A percentile compares a stretch with the other conserved stretches of the same genome.
Evolutionary conservation across 2,797 vertebrate genomes (phyloP).

Genomic region (Coendou prehensilis): DNA sequence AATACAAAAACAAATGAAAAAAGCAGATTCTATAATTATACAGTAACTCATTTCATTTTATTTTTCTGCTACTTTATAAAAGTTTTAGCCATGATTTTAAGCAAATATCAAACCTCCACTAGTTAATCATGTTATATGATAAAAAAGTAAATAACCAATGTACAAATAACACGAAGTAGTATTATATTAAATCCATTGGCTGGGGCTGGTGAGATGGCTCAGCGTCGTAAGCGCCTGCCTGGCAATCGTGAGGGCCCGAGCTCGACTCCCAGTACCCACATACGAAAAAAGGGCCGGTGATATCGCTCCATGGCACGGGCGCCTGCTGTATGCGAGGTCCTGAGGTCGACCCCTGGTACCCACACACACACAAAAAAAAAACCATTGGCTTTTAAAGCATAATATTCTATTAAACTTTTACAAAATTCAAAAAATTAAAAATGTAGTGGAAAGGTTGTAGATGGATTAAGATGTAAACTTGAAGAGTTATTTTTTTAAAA

Average conservation of each 20-base stretch:
- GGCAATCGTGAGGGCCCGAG: no score
- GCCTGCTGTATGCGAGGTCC: no score
- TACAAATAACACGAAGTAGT: background rate
- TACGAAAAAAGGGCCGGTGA: no score
- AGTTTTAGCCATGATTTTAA: background rate
- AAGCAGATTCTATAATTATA: background rate
- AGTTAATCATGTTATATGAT: background rate
- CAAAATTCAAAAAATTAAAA: constrained; percentile 57
- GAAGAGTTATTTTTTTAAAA: background rate
- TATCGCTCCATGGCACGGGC: no score
- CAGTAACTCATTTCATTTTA: background rate
- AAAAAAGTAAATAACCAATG: background rate
- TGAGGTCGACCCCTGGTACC: no score
- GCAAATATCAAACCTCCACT: background rate
- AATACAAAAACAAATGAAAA: constrained; percentile 1
- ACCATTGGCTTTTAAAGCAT: background rate
- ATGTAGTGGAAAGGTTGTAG: background rate
- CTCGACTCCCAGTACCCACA: no score
- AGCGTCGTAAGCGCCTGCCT: no score
- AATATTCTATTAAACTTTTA: background rate
- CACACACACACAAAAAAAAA: no score
- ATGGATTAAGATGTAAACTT: background rate
- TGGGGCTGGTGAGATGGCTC: background rate
- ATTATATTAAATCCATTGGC: background rate
- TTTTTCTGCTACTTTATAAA: background rate